A percentile compares a stretch with the other conserved stretches of the same genome.
These are phyloP conservation scores for Lysandra bellargus DNA, from an alignment of 2,888 invertebrate genomes.

Conservation along the genomic window DNA sequence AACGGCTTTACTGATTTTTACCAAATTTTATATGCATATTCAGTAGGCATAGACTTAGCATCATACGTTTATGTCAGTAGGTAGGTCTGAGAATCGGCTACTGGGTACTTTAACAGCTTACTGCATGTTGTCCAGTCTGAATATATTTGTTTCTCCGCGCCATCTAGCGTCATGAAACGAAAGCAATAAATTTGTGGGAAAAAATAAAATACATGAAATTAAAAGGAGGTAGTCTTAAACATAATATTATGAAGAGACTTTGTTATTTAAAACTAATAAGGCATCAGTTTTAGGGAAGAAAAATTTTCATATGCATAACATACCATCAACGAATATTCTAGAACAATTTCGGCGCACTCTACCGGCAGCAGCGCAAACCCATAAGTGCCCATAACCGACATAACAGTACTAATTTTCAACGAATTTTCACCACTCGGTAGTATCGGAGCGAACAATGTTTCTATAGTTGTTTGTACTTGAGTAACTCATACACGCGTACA, in stretches of 20 bases:
- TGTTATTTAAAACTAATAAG: background rate
- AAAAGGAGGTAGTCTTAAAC: background rate
- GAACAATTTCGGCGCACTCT: slow-evolving; percentile 9
- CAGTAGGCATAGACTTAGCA: no score
- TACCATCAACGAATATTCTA: background rate
- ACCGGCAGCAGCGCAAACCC: background rate
- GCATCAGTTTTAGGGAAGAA: background rate
- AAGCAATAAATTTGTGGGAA: background rate
- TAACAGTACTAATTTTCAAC: slow-evolving; percentile 3
- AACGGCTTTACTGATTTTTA: no score
- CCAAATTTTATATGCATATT: no score
- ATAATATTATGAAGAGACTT: background rate
- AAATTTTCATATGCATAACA: background rate
- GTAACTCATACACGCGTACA: slow-evolving; percentile 28
- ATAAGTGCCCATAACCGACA: background rate
- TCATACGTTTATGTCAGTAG: no score
- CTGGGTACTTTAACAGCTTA: no score
- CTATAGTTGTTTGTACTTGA: slow-evolving; percentile 25
- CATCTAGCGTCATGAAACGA: background rate
- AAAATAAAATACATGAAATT: no score
- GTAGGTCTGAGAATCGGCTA: no score
- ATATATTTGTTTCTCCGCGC: background rate
- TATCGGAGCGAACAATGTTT: slow-evolving; percentile 6
- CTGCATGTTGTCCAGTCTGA: background rate
- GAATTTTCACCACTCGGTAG: background rate